A percentile compares a stretch with the other conserved stretches of the same genome.
phyloP scores from a whole-genome alignment of 1,140 invertebrate genomes.

The Scaptomyza pallida region DNA sequence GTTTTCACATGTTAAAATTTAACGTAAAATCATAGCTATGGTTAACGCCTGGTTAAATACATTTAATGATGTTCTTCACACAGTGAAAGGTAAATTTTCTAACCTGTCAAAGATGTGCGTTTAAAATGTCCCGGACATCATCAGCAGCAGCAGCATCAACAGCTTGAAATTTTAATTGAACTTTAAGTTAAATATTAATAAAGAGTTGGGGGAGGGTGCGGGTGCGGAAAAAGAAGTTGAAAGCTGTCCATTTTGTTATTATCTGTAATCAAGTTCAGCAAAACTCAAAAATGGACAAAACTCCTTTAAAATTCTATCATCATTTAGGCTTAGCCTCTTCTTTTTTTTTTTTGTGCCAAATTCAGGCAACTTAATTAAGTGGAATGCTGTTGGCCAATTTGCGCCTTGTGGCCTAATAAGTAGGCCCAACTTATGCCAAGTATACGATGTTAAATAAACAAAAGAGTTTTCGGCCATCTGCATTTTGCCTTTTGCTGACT shows the following conservation, averaged over 20 bases:
- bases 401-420: conserved; percentile 11
- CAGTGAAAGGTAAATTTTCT: neutral
- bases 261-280: conserved; percentile 26
- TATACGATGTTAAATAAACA: neutral
- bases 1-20: too few species aligned
- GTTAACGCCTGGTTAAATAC: conserved; percentile 41
- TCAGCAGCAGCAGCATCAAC: conserved; percentile 1
- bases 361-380: conserved; percentile 49
- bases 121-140: conserved; percentile 20
- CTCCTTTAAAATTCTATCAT: conserved; percentile 58
- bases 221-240: too few species aligned
- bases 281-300: conserved; percentile 1
- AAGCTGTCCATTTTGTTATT: neutral
- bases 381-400: conserved; percentile 7
- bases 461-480: conserved; percentile 26
- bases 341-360: conserved; percentile 33
- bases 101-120: conserved; percentile 5
- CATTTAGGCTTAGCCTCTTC: conserved; percentile 23
- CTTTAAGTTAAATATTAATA: conserved; percentile 36
- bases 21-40: too few species aligned
- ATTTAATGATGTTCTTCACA: conserved; percentile 37
- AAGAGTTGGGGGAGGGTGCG: too few species aligned
- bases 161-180: conserved; percentile 41
- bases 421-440: neutral
- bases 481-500: conserved; percentile 46